Evolutionary conservation across 1,140 invertebrate species (phyloP).

Genomic region (Linepithema humile): DNA sequence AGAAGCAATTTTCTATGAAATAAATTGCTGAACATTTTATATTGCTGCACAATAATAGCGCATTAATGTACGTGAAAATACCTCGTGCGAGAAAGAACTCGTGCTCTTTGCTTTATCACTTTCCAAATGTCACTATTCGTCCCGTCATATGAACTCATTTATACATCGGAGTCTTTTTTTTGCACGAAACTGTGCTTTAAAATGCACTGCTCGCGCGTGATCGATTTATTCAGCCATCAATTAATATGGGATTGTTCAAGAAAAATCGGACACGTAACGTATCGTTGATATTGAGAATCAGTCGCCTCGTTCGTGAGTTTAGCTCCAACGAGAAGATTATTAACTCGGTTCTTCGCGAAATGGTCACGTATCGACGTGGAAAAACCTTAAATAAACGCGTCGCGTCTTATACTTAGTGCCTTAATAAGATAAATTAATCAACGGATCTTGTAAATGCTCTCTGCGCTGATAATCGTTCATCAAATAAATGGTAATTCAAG

Average conservation of each 20-base stretch:
- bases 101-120: conserved; percentile 2
- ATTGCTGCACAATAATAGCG: conserved; percentile 44
- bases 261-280: conserved; percentile 34
- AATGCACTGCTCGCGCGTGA: neutral
- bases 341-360: conserved; percentile 56
- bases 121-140: neutral
- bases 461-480: neutral
- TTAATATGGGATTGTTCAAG: conserved; percentile 23
- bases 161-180: neutral
- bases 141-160: conserved; percentile 13
- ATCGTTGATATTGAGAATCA: conserved; percentile 58
- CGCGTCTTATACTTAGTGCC: neutral
- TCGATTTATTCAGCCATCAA: neutral
- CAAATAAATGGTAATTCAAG: neutral
- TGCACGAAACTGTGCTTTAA: neutral
- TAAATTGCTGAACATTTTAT: conserved; percentile 65
- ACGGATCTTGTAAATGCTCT: neutral
- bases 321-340: conserved; percentile 73
- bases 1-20: conserved; percentile 58
- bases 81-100: neutral
- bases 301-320: conserved; percentile 59
- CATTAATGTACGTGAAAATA: conserved; percentile 24
- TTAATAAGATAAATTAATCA: conserved; percentile 19
- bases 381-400: conserved; percentile 30
- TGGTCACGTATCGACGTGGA: conserved; percentile 26